Evolutionary conservation across 1,140 invertebrate species (phyloP).

Genomic region (Nebria ingens): DNA sequence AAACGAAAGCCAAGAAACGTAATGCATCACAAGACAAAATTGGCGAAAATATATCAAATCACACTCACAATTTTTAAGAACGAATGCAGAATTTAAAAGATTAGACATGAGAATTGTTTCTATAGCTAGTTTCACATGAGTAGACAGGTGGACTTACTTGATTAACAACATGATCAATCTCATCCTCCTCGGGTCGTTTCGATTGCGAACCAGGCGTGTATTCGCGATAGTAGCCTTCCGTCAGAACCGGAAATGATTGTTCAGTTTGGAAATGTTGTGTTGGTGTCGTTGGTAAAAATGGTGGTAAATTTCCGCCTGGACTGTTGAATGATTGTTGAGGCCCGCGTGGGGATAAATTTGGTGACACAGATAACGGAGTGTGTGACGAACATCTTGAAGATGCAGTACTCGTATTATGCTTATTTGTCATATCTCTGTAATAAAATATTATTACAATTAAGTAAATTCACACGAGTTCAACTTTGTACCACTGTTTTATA

Average conservation of each 20-base stretch:
- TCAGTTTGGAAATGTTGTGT: background rate
- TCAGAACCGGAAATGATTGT: background rate
- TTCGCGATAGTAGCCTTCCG: background rate
- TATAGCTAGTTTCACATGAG: too few relatives aligned
- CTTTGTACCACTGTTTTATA: too few relatives aligned
- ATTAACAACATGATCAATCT: conserved; percentile 25
- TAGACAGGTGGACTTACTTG: too few relatives aligned
- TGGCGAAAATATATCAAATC: too few relatives aligned
- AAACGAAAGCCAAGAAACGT: too few relatives aligned
- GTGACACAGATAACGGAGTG: conserved; percentile 30
- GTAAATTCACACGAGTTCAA: too few relatives aligned
- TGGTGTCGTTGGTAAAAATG: conserved; percentile 16
- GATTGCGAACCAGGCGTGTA: background rate
- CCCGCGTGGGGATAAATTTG: conserved; percentile 29
- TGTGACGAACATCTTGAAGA: conserved; percentile 25
- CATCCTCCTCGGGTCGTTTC: conserved; percentile 1
- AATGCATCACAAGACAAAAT: too few relatives aligned
- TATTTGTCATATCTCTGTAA: conserved; percentile 25
- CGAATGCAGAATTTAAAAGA: too few relatives aligned
- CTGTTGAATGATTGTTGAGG: conserved; percentile 20
- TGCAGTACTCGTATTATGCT: conserved; percentile 25
- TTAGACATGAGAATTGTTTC: too few relatives aligned
- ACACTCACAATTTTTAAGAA: too few relatives aligned
- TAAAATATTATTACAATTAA: too few relatives aligned
- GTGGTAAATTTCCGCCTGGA: conserved; percentile 23